A percentile compares a stretch with the other conserved stretches of the same genome.
phyloP scores from a whole-genome alignment of 2,113 vertebrate genomes.

The Sturnira hondurensis region DNA sequence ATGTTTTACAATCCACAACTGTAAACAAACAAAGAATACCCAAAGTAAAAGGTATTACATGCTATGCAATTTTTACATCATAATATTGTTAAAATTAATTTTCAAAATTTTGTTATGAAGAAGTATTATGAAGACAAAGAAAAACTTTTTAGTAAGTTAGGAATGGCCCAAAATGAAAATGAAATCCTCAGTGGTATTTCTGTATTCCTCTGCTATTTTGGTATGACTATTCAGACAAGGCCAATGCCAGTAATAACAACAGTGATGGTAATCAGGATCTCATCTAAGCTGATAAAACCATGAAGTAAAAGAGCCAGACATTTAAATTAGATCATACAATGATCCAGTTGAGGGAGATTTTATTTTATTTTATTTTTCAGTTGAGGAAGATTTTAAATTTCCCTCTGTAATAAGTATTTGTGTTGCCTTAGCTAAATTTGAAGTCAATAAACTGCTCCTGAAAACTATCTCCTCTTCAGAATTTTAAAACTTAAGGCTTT shows the following conservation, averaged over 20 bases:
- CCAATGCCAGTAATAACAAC: background rate
- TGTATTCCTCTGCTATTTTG: background rate
- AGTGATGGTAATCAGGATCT: background rate
- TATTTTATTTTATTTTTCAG: background rate
- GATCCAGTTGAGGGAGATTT: background rate
- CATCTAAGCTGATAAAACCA: background rate
- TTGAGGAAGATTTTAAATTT: background rate
- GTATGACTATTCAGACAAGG: background rate
- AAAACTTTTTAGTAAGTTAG: background rate
- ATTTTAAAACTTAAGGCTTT: background rate
- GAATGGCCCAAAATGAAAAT: background rate
- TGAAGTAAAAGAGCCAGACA: background rate
- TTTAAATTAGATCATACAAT: constrained; percentile 42
- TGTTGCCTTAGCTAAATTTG: constrained; percentile 20
- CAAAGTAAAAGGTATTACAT: constrained; percentile 10
- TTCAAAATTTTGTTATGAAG: background rate
- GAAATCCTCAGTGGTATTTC: background rate
- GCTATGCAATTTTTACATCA: background rate
- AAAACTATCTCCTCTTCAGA: constrained; percentile 29
- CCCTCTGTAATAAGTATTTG: background rate
- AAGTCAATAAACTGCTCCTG: background rate
- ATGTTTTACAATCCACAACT: background rate
- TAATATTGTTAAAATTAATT: background rate
- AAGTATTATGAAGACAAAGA: background rate
- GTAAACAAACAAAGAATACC: background rate